These are phyloP conservation scores for Marcusenius ussheri DNA, from an alignment of 2,113 vertebrate genomes.

Conservation along the genomic window DNA sequence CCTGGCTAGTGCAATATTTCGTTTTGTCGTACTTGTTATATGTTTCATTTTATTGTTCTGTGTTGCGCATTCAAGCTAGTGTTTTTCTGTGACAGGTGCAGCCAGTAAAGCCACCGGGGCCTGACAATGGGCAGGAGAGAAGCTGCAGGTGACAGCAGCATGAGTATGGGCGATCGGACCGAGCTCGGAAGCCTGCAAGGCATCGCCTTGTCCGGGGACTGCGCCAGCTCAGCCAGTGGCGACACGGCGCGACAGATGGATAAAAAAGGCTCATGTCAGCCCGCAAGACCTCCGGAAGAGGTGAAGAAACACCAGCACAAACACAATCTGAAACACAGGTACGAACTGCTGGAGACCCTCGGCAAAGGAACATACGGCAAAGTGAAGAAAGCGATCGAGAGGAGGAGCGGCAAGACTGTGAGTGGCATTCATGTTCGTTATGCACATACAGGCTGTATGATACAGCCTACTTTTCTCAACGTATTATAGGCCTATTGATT, in stretches of 20 bases:
- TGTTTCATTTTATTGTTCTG: not conserved
- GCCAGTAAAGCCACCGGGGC: conserved; percentile 15
- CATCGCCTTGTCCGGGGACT: conserved; percentile 31
- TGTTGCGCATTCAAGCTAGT: not conserved
- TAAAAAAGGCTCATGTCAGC: not conserved
- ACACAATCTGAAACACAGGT: conserved; percentile 67
- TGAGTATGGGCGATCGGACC: conserved; percentile 42
- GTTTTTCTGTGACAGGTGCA: not conserved
- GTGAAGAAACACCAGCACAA: conserved; percentile 71
- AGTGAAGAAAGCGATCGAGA: conserved; percentile 66
- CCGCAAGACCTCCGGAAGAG: conserved; percentile 24
- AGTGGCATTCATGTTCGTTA: conserved; percentile 28
- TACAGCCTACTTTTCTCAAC: not conserved
- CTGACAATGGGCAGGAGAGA: conserved; percentile 52
- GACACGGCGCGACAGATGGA: not conserved
- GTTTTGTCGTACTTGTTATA: not conserved
- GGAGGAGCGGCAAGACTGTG: conserved; percentile 54
- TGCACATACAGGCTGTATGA: too few species aligned
- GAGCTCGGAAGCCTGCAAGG: conserved; percentile 46
- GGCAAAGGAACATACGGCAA: conserved; percentile 69
- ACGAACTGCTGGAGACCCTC: conserved; percentile 66
- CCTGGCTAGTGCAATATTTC: not conserved
- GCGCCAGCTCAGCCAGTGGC: conserved; percentile 15
- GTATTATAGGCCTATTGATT: not conserved
- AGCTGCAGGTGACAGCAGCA: conserved; percentile 36